phyloP scores from a whole-genome alignment of 2,888 invertebrate species.

The Acrobasis consociella region DNA sequence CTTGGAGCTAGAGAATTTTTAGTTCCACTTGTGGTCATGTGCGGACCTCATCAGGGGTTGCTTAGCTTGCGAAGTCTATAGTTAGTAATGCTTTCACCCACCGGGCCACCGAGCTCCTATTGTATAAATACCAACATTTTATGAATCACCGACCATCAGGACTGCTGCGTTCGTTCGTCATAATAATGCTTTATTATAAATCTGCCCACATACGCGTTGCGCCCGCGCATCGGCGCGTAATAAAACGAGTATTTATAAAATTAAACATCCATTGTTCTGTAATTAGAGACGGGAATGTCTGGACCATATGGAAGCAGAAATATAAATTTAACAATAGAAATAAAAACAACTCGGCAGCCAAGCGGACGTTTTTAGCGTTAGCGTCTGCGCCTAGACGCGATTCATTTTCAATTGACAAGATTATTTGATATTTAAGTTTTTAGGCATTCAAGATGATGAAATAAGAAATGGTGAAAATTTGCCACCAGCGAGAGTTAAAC shows the following conservation, averaged over 20 bases:
- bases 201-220: conserved; percentile 17
- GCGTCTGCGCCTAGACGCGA: not conserved
- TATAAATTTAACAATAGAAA: conserved; percentile 63
- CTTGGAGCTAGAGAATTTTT: too few relatives aligned
- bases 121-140: not conserved
- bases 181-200: conserved; percentile 19
- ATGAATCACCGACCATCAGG: conserved; percentile 12
- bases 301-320: conserved; percentile 31
- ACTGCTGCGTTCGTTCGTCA: conserved; percentile 1
- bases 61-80: too few relatives aligned
- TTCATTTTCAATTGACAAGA: too few relatives aligned
- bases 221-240: conserved; percentile 19
- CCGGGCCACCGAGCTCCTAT: not conserved
- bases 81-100: too few relatives aligned
- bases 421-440: too few relatives aligned
- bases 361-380: not conserved
- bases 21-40: too few relatives aligned
- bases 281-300: conserved; percentile 23
- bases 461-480: too few relatives aligned
- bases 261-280: conserved; percentile 24
- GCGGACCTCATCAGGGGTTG: too few relatives aligned
- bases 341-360: conserved; percentile 56
- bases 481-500: too few relatives aligned
- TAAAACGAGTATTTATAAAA: conserved; percentile 26
- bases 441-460: too few relatives aligned